A percentile compares a stretch with the other conserved stretches of the same genome.
Conservation (phyloP, 2,888 invertebrate genomes). For the Iselma pallidipennis region DNA sequence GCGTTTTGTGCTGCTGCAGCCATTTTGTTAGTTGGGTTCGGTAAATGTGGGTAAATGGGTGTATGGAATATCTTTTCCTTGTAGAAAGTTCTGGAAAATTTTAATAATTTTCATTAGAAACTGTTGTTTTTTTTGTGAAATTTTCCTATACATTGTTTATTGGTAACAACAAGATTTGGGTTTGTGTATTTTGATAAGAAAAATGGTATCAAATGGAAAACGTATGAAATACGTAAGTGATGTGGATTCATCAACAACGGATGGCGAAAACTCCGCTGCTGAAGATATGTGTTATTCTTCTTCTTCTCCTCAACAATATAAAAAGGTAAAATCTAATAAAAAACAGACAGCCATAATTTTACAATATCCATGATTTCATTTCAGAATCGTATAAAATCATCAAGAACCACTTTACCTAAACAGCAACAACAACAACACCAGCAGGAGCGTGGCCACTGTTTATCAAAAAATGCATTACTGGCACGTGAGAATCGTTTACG, state of each 20-base stretch:
- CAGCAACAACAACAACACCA: background rate
- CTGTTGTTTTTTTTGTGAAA: too few species aligned
- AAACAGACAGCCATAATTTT: background rate
- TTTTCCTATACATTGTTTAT: too few species aligned
- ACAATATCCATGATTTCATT: slow-evolving; percentile 8
- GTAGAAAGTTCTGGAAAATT: too few species aligned
- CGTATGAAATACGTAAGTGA: slow-evolving; percentile 32
- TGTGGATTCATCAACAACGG: slow-evolving; percentile 22
- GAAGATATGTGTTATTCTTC: slow-evolving; percentile 17
- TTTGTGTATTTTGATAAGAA: background rate
- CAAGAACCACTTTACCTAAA: too few species aligned
- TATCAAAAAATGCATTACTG: slow-evolving; percentile 63
- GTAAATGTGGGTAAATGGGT: too few species aligned
- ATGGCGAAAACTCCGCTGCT: slow-evolving; percentile 21
- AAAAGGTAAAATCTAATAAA: slow-evolving; percentile 19
- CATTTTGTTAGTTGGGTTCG: too few species aligned
- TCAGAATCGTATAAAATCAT: slow-evolving; percentile 25
- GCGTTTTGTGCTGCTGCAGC: too few species aligned
- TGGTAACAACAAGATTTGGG: too few species aligned
- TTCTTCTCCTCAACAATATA: slow-evolving; percentile 10
- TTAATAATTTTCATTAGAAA: too few species aligned
- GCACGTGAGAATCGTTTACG: slow-evolving; percentile 66
- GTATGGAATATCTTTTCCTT: too few species aligned
- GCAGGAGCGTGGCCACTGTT: slow-evolving; percentile 37
- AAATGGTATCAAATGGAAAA: slow-evolving; percentile 30